These are phyloP conservation scores for Macheiramphus alcinus DNA, from an alignment of 2,113 vertebrate genomes.

Conservation along the genomic window DNA sequence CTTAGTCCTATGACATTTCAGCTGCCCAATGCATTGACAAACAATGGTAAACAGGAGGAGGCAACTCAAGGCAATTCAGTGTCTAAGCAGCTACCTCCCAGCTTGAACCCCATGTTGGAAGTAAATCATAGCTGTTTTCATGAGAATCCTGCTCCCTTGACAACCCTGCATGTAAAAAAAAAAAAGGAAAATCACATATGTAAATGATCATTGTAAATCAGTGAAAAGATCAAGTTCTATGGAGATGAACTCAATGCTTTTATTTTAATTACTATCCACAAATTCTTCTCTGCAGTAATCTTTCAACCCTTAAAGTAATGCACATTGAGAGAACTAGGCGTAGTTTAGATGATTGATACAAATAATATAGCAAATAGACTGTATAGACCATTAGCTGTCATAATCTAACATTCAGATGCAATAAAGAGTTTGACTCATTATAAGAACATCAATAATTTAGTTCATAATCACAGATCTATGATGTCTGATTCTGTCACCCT, in stretches of 20 bases:
- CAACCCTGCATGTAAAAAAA: background rate
- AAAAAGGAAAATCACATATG: background rate
- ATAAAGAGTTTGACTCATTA: background rate
- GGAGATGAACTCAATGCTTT: background rate
- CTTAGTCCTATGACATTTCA: background rate
- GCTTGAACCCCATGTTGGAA: background rate
- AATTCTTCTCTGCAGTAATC: background rate
- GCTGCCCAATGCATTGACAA: background rate
- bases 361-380: conserved; percentile 6
- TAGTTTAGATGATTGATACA: background rate
- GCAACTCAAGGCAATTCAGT: background rate
- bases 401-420: background rate
- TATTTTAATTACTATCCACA: background rate
- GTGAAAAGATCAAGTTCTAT: background rate
- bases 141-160: background rate
- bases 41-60: background rate
- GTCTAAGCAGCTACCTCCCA: background rate
- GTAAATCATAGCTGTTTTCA: background rate
- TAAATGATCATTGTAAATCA: background rate
- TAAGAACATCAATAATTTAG: background rate
- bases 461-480: background rate
- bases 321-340: background rate
- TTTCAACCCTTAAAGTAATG: background rate
- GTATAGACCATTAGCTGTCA: background rate
- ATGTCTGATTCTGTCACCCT: background rate